These are phyloP conservation scores for Elysia chlorotica DNA, from an alignment of 1,140 invertebrate genomes.

Conservation along the genomic window DNA sequence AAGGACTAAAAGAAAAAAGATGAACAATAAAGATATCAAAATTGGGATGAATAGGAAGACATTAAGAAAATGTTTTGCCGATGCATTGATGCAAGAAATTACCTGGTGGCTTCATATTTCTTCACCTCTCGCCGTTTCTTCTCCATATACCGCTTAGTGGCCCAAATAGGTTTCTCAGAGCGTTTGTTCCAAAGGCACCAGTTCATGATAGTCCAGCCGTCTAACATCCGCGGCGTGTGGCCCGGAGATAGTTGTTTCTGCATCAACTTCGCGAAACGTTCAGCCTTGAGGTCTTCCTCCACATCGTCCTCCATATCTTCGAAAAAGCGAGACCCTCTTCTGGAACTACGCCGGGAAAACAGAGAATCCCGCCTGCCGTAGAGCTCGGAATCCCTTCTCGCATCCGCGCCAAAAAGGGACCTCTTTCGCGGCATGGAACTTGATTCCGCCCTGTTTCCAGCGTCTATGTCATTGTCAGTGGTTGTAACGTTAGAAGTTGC, in stretches of 20 bases:
- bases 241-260: constrained; percentile 2
- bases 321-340: background rate
- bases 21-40: too few relatives aligned
- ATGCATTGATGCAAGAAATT: too few relatives aligned
- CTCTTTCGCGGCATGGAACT: background rate
- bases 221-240: background rate
- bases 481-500: too few relatives aligned
- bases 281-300: background rate
- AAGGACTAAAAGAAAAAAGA: too few relatives aligned
- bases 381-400: background rate
- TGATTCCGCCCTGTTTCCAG: background rate
- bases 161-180: background rate
- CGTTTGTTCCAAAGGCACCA: background rate
- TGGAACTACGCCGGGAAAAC: background rate
- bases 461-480: too few relatives aligned
- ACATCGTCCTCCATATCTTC: background rate
- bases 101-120: background rate
- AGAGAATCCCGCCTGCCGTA: background rate
- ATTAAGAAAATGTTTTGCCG: too few relatives aligned
- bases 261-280: too few relatives aligned
- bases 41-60: too few relatives aligned
- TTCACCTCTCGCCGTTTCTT: background rate
- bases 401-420: background rate
- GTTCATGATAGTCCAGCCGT: constrained; percentile 5
- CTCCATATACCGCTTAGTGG: background rate